Percentiles rank a stretch among this genome's conserved stretches.
Evolutionary conservation across 2,113 vertebrate genomes (phyloP).

Genomic region (Geococcyx californianus): DNA sequence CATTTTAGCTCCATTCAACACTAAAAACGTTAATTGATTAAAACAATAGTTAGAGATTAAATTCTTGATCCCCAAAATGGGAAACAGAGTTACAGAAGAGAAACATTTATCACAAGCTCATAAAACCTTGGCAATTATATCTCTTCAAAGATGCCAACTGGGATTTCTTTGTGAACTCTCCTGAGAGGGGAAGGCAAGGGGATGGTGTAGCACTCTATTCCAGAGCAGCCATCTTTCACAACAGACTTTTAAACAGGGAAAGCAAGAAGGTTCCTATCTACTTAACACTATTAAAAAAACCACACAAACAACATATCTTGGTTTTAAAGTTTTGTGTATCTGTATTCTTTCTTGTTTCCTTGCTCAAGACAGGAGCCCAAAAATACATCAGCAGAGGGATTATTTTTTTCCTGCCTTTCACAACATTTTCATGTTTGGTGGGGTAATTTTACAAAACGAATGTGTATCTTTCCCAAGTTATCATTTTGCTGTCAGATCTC

Average conservation of each 20-base stretch:
- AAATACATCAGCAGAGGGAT: not conserved
- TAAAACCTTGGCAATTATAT: not conserved
- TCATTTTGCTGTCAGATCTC: constrained; percentile 15
- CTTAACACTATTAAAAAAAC: too few species aligned
- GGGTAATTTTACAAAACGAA: not conserved
- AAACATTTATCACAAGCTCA: not conserved
- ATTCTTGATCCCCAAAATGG: not conserved
- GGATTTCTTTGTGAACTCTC: not conserved
- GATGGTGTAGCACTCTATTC: not conserved
- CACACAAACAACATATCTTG: too few species aligned
- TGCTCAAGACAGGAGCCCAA: not conserved
- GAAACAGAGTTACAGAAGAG: not conserved
- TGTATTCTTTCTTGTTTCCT: not conserved
- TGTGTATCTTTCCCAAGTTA: not conserved
- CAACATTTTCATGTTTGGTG: not conserved
- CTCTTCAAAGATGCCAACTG: not conserved
- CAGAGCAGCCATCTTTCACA: not conserved
- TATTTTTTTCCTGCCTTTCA: not conserved
- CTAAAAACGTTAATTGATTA: not conserved
- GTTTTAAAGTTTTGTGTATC: not conserved
- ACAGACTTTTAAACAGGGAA: not conserved
- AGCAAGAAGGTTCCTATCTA: not conserved
- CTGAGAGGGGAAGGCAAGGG: not conserved
- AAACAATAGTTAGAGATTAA: not conserved
- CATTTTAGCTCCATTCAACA: not conserved